Evolutionary conservation across 2,888 invertebrate genomes (phyloP).

Genomic region (Crepidodera aurea): DNA sequence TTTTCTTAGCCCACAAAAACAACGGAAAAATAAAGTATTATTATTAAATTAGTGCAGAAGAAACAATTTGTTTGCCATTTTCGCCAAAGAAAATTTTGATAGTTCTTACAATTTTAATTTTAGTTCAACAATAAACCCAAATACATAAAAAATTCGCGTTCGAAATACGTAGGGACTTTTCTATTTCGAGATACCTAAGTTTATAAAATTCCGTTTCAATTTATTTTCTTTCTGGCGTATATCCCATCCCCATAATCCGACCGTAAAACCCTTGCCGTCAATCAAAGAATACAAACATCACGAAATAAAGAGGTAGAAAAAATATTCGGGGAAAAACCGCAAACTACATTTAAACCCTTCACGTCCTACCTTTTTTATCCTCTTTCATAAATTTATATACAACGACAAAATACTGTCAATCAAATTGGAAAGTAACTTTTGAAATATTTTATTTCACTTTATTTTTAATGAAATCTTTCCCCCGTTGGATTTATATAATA

Average conservation of each 20-base stretch:
- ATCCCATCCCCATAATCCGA: neutral
- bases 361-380: neutral
- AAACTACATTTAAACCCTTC: conserved; percentile 5
- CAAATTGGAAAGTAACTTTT: too few species aligned
- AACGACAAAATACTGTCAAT: too few species aligned
- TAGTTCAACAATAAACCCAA: neutral
- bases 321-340: neutral
- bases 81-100: too few species aligned
- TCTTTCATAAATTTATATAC: too few species aligned
- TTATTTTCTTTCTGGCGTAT: neutral
- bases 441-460: too few species aligned
- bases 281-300: neutral
- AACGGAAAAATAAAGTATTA: too few species aligned
- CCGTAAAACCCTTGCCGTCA: neutral
- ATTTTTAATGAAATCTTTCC: too few species aligned
- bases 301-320: neutral
- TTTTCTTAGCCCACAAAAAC: too few species aligned
- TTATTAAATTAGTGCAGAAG: too few species aligned
- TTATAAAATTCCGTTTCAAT: conserved; percentile 8
- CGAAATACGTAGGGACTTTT: conserved; percentile 2
- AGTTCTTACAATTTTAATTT: too few species aligned
- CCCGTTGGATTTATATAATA: too few species aligned
- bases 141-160: neutral
- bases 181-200: neutral
- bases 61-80: too few species aligned